Conservation (phyloP, 2,113 vertebrate species). For the Calypte anna region DNA sequence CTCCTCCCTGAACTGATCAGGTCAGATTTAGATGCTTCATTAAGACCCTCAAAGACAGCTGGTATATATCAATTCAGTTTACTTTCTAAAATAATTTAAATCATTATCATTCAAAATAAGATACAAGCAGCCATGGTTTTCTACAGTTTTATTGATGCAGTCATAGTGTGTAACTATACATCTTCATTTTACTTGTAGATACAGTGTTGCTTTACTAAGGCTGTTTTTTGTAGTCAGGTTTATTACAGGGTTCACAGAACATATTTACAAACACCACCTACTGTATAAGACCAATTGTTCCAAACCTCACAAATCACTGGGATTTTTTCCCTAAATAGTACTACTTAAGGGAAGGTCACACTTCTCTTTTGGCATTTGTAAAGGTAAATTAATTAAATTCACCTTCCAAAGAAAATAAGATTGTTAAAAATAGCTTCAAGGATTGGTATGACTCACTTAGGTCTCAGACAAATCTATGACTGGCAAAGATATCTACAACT, state of each 20-base stretch:
- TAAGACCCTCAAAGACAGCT: not conserved
- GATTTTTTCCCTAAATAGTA: not conserved
- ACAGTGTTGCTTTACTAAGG: not conserved
- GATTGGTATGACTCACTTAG: conserved; percentile 8
- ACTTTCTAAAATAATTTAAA: not conserved
- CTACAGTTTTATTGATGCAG: conserved; percentile 40
- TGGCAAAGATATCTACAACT: conserved; percentile 32
- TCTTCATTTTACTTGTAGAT: not conserved
- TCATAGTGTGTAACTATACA: not conserved
- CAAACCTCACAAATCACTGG: not conserved
- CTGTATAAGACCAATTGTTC: not conserved
- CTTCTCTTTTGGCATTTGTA: conserved; percentile 6
- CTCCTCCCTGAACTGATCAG: not conserved
- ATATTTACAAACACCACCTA: not conserved
- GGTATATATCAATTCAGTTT: not conserved
- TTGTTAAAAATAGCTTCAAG: conserved; percentile 34
- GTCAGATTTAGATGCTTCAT: not conserved
- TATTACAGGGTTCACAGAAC: not conserved
- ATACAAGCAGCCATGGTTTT: not conserved
- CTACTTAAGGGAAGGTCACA: conserved; percentile 20
- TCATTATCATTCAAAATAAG: not conserved
- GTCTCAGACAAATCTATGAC: conserved; percentile 47
- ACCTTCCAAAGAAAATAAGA: conserved; percentile 30
- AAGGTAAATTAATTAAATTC: conserved; percentile 40
- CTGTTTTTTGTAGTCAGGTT: not conserved